Conservation (phyloP, 1,140 invertebrate species). For the Plectus sambesii region DNA sequence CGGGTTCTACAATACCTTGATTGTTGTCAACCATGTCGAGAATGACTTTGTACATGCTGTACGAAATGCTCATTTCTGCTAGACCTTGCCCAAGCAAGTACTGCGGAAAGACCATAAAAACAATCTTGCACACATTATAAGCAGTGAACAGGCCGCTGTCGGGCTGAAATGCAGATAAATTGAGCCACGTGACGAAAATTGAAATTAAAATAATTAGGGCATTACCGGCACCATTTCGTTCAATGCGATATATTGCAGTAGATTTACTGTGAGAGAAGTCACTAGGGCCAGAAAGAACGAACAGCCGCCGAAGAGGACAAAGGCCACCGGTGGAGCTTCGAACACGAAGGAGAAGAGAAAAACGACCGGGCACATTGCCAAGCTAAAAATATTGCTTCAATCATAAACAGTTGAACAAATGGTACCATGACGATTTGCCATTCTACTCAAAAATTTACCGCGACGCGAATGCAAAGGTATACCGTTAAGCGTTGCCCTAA, state of each 20-base stretch:
- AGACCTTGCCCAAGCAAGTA: slow-evolving; percentile 59
- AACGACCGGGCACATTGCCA: slow-evolving; percentile 56
- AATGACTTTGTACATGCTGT: neutral
- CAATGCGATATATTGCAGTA: slow-evolving; percentile 55
- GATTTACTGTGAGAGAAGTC: slow-evolving; percentile 57
- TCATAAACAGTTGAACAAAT: no score
- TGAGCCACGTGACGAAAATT: neutral
- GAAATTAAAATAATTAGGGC: neutral
- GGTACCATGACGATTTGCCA: no score
- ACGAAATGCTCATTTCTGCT: slow-evolving; percentile 50
- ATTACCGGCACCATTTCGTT: slow-evolving; percentile 47
- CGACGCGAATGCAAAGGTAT: no score
- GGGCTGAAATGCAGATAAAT: slow-evolving; percentile 7
- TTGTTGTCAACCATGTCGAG: no score
- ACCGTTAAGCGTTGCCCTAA: no score
- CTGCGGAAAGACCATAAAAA: slow-evolving; percentile 61
- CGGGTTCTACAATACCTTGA: no score
- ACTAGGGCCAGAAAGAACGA: slow-evolving; percentile 61
- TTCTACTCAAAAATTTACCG: no score
- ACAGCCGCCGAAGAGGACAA: slow-evolving; percentile 57
- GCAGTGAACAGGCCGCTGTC: slow-evolving; percentile 21
- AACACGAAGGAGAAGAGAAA: slow-evolving; percentile 57
- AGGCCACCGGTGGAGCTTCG: slow-evolving; percentile 59
- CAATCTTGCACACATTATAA: slow-evolving; percentile 51
- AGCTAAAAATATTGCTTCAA: no score